Base-by-base conservation (phyloP, 2,888 invertebrate genomes). In the Cancer borealis region DNA sequence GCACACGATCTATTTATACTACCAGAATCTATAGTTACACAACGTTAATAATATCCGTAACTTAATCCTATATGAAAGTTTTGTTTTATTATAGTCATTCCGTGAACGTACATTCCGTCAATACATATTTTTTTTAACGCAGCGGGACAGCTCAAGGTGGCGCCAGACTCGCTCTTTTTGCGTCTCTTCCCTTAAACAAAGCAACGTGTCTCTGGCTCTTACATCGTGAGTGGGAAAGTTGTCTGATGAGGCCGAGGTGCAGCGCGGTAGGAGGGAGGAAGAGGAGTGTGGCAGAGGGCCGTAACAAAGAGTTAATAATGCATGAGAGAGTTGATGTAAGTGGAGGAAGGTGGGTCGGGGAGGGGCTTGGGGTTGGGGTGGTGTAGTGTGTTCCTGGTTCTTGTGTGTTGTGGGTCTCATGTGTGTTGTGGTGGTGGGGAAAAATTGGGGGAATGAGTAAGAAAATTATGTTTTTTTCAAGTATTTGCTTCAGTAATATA, bases 301-400 rank as follows among this genome's bases (percentile, higher is more conserved):
- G 66, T n/a, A n/a, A 66, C n/a, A 66, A n/a, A 21, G n/a, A 21
- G 66, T 54, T 54, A 54, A 54, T 54, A 54, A 54, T 54, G 54
- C 54, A 54, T n/a, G 66, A 66, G 66, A 66, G 66, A 66, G 66
- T 21, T n/a, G 66, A 66, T 66, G 66, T n/a, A n/a, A 66, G 66
- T n/a, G 66, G 8, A n/a, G 6, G n/a, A 3, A 66, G 66, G n/a
- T 21, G n/a, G 66, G 21, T 21, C 5, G n/a, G 21, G 3, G 66
- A 21, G 21, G n/a, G 66, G 4, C 2, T 6, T 3, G 66, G 66
- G 66, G 66, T n/a, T 17, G 17, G 39, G 39, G 39, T 39, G 39
- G 39, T 39, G 39, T 39, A 39, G 54, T 54, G 66, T 21, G 66
- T 54, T 17, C 0, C 17, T 54, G 14, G 54, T 54, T 54, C 54